A percentile compares a stretch with the other conserved stretches of the same genome.
Conservation (phyloP, 2,113 vertebrate genomes). For the Alligator mississippiensis region DNA sequence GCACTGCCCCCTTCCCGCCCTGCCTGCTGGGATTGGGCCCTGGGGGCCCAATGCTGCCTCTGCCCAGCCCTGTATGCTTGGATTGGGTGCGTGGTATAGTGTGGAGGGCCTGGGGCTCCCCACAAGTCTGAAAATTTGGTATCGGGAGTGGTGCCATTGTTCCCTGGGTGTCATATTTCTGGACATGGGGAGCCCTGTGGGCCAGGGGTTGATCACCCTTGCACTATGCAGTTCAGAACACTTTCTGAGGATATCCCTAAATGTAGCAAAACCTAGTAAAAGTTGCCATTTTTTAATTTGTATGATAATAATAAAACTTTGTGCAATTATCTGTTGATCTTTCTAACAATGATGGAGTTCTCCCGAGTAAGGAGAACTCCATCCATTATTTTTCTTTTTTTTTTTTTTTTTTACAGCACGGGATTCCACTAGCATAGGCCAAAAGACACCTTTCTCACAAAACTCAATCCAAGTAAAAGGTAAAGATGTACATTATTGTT, state of each 20-base stretch:
- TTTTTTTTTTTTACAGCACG: conserved; percentile 70
- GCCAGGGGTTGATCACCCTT: background rate
- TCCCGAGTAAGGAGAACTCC: no score
- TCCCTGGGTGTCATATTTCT: no score
- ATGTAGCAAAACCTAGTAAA: background rate
- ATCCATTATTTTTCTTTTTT: background rate
- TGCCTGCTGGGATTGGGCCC: no score
- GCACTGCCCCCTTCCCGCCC: no score
- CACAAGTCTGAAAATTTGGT: no score
- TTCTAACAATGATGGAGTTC: background rate
- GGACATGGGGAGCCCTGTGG: no score
- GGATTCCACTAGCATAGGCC: conserved; percentile 64
- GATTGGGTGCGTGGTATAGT: no score
- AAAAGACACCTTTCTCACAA: conserved; percentile 72
- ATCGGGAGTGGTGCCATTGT: no score
- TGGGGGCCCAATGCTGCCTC: no score
- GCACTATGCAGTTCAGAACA: background rate
- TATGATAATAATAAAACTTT: background rate
- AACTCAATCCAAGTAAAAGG: conserved; percentile 84
- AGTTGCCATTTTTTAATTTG: background rate
- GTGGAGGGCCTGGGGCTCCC: no score
- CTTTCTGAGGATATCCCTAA: background rate
- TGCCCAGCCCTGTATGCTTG: no score
- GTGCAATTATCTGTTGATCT: background rate
- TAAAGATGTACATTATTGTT: conserved; percentile 44